Evolutionary conservation across 2,113 vertebrate species (phyloP).

Genomic region (Albula glossodonta): DNA sequence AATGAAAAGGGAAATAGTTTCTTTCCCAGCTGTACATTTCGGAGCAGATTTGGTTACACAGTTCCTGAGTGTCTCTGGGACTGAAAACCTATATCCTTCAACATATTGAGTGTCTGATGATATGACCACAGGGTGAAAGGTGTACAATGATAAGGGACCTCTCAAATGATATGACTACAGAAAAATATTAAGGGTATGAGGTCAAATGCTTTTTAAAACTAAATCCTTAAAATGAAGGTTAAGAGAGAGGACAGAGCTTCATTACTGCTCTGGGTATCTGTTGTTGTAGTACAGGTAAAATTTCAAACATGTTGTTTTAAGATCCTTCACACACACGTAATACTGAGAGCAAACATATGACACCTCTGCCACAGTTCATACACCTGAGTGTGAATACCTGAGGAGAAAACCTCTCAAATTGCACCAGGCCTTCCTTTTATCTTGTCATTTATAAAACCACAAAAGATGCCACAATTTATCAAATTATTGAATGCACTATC

Average conservation of each 20-base stretch:
- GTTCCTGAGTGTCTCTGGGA: background rate
- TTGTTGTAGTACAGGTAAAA: background rate
- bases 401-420: background rate
- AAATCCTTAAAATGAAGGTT: background rate
- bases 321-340: too few species aligned
- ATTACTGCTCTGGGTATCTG: background rate
- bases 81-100: background rate
- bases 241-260: background rate
- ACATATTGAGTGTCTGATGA: background rate
- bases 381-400: background rate
- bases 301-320: background rate
- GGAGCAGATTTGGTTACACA: background rate
- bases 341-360: too few species aligned
- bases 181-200: background rate
- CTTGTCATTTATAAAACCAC: background rate
- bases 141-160: background rate
- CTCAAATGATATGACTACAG: background rate
- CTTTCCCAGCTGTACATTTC: background rate
- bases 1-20: background rate
- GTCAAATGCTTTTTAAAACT: background rate
- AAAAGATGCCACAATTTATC: background rate
- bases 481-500: background rate
- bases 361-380: background rate
- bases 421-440: background rate
- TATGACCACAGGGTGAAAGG: background rate